phyloP scores from a whole-genome alignment of 2,797 vertebrate genomes.

The Trematomus bernacchii region DNA sequence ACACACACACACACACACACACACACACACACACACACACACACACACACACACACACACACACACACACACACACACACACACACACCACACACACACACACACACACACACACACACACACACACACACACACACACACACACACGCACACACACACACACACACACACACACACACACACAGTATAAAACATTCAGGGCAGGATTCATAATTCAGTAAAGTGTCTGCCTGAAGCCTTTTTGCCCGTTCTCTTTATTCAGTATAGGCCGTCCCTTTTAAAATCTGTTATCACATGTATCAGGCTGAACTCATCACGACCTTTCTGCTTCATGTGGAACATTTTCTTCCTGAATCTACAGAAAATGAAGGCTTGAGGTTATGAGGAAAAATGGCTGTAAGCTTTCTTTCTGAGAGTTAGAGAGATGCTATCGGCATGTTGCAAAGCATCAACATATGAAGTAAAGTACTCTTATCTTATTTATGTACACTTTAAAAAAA shows the following conservation, averaged over 20 bases:
- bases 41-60: conserved; percentile 17
- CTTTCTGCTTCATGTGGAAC: neutral
- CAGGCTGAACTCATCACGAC: neutral
- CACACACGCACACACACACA: conserved; percentile 12
- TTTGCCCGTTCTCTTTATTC: conserved; percentile 17
- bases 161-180: conserved; percentile 19
- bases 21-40: conserved; percentile 15
- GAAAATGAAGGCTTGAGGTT: neutral
- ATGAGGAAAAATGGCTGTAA: neutral
- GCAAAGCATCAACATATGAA: too few species aligned
- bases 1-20: conserved; percentile 7
- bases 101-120: conserved; percentile 24
- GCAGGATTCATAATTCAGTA: conserved; percentile 67
- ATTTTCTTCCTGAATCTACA: neutral
- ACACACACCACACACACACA: conserved; percentile 12
- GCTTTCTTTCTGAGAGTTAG: neutral
- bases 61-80: conserved; percentile 15
- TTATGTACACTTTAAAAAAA: too few species aligned
- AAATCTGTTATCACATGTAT: neutral
- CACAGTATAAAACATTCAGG: conserved; percentile 64
- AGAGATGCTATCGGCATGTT: neutral
- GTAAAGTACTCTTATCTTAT: too few species aligned
- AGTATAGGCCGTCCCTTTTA: neutral
- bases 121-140: conserved; percentile 13
- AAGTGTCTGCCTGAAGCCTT: conserved; percentile 43